A percentile compares a stretch with the other conserved stretches of the same genome.
Evolutionary conservation across 2,113 vertebrate species (phyloP).

Genomic region (Clarias batrachus): DNA sequence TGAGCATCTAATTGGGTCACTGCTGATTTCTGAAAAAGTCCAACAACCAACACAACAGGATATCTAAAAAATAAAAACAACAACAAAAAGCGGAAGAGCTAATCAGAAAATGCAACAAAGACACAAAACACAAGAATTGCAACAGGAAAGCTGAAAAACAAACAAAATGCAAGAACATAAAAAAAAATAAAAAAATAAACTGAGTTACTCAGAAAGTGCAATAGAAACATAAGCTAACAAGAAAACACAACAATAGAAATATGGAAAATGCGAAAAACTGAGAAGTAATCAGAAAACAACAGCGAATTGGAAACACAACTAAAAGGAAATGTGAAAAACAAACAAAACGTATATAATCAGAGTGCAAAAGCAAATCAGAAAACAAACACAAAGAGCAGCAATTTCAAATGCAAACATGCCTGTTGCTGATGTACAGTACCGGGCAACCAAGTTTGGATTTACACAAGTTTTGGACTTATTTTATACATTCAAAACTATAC

Average conservation of each 20-base stretch:
- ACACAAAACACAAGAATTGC: not conserved
- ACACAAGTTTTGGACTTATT: too few species aligned
- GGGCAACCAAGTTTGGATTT: too few species aligned
- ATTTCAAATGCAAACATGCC: not conserved
- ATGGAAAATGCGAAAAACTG: not conserved
- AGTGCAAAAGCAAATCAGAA: not conserved
- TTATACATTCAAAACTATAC: too few species aligned
- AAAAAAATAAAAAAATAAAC: too few species aligned
- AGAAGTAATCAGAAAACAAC: too few species aligned
- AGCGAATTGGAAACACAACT: too few species aligned
- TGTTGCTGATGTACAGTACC: too few species aligned
- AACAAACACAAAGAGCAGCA: not conserved
- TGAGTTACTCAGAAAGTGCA: not conserved
- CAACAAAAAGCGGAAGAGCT: not conserved
- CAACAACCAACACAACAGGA: not conserved
- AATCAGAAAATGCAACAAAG: not conserved
- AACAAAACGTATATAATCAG: not conserved
- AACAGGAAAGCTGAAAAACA: not conserved
- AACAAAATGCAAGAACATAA: not conserved
- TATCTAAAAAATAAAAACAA: not conserved
- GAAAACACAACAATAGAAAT: not conserved
- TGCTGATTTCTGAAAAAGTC: not conserved
- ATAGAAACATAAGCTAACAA: not conserved
- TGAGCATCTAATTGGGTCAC: too few species aligned
- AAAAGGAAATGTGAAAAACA: not conserved